A percentile compares a stretch with the other conserved stretches of the same genome.
Conservation (phyloP, 2,888 invertebrate genomes). For the Leptinotarsa haldemani region DNA sequence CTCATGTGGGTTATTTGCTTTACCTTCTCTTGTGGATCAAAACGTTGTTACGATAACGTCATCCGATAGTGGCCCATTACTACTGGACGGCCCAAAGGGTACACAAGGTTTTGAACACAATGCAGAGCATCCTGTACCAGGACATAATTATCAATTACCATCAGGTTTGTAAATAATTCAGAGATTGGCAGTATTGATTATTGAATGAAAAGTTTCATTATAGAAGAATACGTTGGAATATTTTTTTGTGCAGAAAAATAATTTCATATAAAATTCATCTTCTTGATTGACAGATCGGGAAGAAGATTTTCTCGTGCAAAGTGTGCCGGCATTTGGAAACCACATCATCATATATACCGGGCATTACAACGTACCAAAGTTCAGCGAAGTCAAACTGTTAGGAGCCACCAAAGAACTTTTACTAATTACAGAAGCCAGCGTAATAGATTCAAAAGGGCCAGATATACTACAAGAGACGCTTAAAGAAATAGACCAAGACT, state of each 20-base stretch:
- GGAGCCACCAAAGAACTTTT: constrained; percentile 53
- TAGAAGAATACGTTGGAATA: neutral
- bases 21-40: constrained; percentile 93
- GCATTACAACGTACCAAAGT: constrained; percentile 79
- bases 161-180: constrained; percentile 46
- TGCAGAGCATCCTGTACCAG: constrained; percentile 59
- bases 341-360: constrained; percentile 68
- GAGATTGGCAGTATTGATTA: neutral
- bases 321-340: constrained; percentile 56
- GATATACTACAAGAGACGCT: neutral
- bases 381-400: constrained; percentile 61
- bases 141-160: constrained; percentile 59
- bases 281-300: constrained; percentile 48
- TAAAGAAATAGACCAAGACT: neutral
- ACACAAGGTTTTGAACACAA: constrained; percentile 56
- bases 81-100: constrained; percentile 78
- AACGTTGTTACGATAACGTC: constrained; percentile 85
- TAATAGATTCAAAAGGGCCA: neutral
- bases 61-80: constrained; percentile 73
- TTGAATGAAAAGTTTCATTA: no score
- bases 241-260: neutral
- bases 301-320: constrained; percentile 57
- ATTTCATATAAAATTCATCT: neutral
- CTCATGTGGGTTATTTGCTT: constrained; percentile 87
- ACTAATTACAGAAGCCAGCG: constrained; percentile 57